Percentiles rank a stretch among this genome's conserved stretches.
Conservation (phyloP, 2,113 vertebrate genomes). For the Hiodon alosoides region DNA sequence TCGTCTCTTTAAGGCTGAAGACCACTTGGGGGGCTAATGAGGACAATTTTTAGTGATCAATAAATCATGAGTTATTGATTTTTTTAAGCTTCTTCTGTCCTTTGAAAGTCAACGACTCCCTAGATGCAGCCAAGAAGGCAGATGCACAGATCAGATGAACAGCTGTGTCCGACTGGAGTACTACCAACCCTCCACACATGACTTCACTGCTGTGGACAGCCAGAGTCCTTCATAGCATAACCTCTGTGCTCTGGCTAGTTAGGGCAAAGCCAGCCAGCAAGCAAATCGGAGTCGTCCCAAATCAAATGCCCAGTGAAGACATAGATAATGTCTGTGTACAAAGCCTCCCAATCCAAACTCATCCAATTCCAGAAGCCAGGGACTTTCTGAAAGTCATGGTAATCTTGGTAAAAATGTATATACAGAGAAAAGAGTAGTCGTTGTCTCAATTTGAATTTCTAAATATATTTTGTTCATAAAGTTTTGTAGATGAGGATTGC, state of each 20-base stretch:
- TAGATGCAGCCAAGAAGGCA: conserved; percentile 23
- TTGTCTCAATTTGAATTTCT: neutral
- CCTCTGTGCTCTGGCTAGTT: neutral
- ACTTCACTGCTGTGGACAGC: conserved; percentile 7
- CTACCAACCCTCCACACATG: neutral
- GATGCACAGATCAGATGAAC: conserved; percentile 20
- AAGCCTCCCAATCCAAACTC: neutral
- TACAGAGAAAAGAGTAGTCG: neutral
- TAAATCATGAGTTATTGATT: conserved; percentile 78
- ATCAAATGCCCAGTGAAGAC: neutral
- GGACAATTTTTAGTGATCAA: conserved; percentile 71
- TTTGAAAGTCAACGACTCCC: conserved; percentile 58
- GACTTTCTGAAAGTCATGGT: neutral
- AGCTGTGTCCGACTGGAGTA: conserved; percentile 38
- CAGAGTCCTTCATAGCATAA: neutral
- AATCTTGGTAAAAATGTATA: conserved; percentile 1
- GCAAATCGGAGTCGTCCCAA: neutral
- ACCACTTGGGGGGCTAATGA: conserved; percentile 71
- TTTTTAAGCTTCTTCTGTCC: conserved; percentile 62
- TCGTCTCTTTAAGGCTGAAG: conserved; percentile 65
- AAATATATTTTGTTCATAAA: neutral
- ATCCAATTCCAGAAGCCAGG: no score
- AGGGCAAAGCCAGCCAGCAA: neutral
- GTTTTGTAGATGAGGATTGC: neutral
- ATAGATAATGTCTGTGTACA: neutral